phyloP scores from a whole-genome alignment of 2,888 invertebrate genomes.

The Sericinus montela region DNA sequence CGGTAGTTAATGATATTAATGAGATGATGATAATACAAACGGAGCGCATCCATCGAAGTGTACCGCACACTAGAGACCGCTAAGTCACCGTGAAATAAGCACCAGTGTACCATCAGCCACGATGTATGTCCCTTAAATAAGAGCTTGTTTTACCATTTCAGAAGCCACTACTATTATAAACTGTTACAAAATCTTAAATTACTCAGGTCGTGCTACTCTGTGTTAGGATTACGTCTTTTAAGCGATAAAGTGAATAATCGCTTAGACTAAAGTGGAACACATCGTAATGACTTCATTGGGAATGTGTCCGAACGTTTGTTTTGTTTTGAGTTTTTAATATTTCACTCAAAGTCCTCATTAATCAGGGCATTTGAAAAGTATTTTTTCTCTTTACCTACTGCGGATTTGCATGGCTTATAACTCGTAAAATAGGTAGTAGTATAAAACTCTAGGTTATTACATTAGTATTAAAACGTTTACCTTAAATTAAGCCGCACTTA shows the following conservation, averaged over 20 bases:
- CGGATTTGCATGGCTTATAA: no score
- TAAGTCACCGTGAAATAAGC: conserved; percentile 59
- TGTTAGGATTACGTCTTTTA: background rate
- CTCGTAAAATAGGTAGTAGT: no score
- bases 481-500: no score
- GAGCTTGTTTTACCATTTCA: conserved; percentile 24
- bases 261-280: background rate
- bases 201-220: conserved; percentile 6
- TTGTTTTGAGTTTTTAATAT: background rate
- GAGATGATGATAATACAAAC: conserved; percentile 11
- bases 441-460: no score
- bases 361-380: no score
- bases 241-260: background rate
- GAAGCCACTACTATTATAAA: conserved; percentile 19
- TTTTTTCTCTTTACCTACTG: no score
- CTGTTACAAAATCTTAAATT: conserved; percentile 24
- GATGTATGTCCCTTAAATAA: conserved; percentile 51
- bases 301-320: background rate
- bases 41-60: no score
- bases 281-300: background rate
- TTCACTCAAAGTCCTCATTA: no score
- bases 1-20: background rate
- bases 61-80: no score
- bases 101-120: conserved; percentile 51
- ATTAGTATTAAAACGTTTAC: no score